Percentiles rank a stretch among this genome's conserved stretches.
phyloP scores from a whole-genome alignment of 2,113 vertebrate genomes.

The Paratilapia polleni region DNA sequence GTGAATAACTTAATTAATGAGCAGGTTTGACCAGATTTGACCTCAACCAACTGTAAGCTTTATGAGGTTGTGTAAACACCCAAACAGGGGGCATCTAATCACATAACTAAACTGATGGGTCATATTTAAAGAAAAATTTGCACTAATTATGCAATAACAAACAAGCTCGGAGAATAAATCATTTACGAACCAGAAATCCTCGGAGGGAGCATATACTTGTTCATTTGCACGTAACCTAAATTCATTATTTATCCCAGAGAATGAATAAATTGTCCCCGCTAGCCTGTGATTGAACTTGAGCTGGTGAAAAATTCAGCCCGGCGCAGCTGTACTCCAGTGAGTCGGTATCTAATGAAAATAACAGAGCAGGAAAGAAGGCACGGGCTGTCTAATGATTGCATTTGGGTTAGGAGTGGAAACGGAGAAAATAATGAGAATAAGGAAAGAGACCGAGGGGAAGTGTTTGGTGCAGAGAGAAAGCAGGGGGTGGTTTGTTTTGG shows the following conservation, averaged over 20 bases:
- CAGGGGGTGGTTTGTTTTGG: background rate
- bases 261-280: conserved; percentile 67
- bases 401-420: conserved; percentile 55
- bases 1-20: conserved; percentile 15
- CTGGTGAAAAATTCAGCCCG: conserved; percentile 59
- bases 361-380: conserved; percentile 7
- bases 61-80: conserved; percentile 16
- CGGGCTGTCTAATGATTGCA: conserved; percentile 57
- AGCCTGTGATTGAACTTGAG: conserved; percentile 69
- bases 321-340: conserved; percentile 38
- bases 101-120: conserved; percentile 15
- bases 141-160: conserved; percentile 52
- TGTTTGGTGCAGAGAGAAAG: background rate
- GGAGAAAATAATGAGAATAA: conserved; percentile 40
- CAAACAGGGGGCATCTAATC: conserved; percentile 22
- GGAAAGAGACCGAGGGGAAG: background rate
- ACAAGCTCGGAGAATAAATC: conserved; percentile 58
- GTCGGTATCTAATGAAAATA: conserved; percentile 45
- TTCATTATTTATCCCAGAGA: conserved; percentile 73
- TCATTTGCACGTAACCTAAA: conserved; percentile 71
- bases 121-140: background rate
- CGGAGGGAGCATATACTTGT: conserved; percentile 34
- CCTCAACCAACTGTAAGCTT: background rate
- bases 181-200: conserved; percentile 55
- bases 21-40: background rate